These are phyloP conservation scores for Tadarida brasiliensis DNA, from an alignment of 2,797 vertebrate genomes.

Conservation along the genomic window DNA sequence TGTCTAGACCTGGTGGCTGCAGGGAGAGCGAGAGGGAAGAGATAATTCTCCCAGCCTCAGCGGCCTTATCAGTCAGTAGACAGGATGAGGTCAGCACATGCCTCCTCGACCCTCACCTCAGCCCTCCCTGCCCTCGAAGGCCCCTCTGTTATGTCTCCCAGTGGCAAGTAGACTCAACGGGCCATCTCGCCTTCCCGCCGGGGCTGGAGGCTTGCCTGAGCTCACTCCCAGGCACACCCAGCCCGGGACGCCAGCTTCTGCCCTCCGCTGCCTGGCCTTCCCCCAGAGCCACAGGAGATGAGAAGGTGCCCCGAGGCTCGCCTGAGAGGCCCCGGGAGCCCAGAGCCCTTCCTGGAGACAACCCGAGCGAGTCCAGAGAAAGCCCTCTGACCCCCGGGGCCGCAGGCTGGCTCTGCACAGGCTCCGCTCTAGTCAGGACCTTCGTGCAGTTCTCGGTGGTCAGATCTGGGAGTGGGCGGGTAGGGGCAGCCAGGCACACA, in stretches of 20 bases:
- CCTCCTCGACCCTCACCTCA: slow-evolving; percentile 14
- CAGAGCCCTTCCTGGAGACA: background rate
- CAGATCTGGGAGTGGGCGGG: background rate
- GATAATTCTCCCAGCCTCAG: background rate
- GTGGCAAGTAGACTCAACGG: background rate
- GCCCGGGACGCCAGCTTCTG: background rate
- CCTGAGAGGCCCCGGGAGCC: background rate
- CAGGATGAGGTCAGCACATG: background rate
- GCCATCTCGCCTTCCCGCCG: background rate
- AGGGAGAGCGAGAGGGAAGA: rapidly evolving
- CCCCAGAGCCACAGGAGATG: background rate
- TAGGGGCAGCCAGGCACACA: background rate
- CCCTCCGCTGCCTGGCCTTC: background rate
- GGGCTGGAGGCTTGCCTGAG: background rate
- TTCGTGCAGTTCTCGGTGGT: background rate
- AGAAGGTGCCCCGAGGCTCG: background rate
- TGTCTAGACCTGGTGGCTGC: background rate
- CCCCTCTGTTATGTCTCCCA: slow-evolving; percentile 69
- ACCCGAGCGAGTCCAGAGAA: background rate
- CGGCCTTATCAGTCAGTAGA: background rate
- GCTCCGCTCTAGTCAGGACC: background rate
- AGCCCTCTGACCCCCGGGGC: background rate
- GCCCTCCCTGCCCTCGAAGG: background rate
- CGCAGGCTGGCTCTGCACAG: background rate
- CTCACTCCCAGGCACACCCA: background rate